Base-by-base conservation (phyloP, 2,888 invertebrate species). In the Drosophila phalerata region DNA sequence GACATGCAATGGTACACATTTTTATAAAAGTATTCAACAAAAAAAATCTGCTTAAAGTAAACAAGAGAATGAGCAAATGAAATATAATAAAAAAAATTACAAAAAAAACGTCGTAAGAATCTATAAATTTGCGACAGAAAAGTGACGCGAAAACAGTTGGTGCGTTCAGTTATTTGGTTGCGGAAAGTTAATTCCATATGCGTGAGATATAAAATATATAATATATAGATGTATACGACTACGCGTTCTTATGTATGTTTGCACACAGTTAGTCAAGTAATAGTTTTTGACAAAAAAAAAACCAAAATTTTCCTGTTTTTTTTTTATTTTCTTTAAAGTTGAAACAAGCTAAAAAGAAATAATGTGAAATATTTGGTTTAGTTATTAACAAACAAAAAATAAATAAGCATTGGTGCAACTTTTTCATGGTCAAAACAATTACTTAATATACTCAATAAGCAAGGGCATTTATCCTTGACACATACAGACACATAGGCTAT, bases 1-100 rank as follows among this genome's bases (percentile, higher is more conserved):
- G 55, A 83, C 88, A 88, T 88, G 88, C 86, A 65, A 68, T 57
- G 66, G 47, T 79, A 88, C 85, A 83, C 69, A 87, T 58, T 73
- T 81, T 77, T 73, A 73, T 71, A 61, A 56, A 47, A 56, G 70
- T 47, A 38, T 67, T 38, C 6, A 17, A 42, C 0, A 13, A 43
- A 53, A 66, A 51, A 57, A 51, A 45, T 22, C 37, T 17, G 10
- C 8, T n/a, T 19, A 28, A 34, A 42, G 40, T 22, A 48, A 62
- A 34, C 57, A 57, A 32, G 13, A 49, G 10, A 28, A 28, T 10
- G 3, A 49, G n/a, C 19, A 5, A 34, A 34, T 13, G 34, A 19
- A 10, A 49, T 5, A 13, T 42, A 53, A 45, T 42, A 56, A 28
- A 11, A 10, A 51, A 13, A 0, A 3, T 40, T 11, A 9, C 11